A percentile compares a stretch with the other conserved stretches of the same genome.
Conservation (phyloP, 2,888 invertebrate species). For the Sphecodes monilicornis region DNA sequence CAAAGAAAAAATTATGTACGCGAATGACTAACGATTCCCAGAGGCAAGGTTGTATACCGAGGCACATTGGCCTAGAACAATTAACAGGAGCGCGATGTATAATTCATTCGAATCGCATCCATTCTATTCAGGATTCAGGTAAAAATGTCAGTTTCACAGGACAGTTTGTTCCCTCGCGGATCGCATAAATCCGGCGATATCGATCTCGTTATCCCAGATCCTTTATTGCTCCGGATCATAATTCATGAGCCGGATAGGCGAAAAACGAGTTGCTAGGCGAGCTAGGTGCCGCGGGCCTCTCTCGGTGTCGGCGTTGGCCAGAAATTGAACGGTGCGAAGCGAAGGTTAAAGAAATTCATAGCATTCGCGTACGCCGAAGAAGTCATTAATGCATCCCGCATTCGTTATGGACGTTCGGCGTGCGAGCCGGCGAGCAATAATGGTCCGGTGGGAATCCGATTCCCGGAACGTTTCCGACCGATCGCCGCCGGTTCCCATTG, state of each 20-base stretch:
- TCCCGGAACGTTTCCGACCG: constrained; percentile 36
- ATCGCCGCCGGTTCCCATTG: not conserved
- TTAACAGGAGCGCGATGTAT: not conserved
- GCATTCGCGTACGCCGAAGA: constrained; percentile 36
- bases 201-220: constrained; percentile 21
- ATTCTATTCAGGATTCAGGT: not conserved
- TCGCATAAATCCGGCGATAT: constrained; percentile 28
- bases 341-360: constrained; percentile 52
- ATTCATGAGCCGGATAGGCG: not conserved
- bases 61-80: not conserved
- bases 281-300: not conserved
- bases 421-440: constrained; percentile 19
- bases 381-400: constrained; percentile 52
- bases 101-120: not conserved
- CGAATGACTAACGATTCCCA: not conserved
- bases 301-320: constrained; percentile 31
- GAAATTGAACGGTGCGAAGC: constrained; percentile 32
- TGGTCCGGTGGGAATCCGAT: constrained; percentile 61
- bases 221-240: constrained; percentile 26
- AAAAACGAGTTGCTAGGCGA: not conserved
- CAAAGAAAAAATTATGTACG: not conserved
- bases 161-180: not conserved
- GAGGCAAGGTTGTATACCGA: not conserved
- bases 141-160: not conserved
- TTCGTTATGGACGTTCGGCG: constrained; percentile 39